A percentile compares a stretch with the other conserved stretches of the same genome.
phyloP scores from a whole-genome alignment of 2,113 vertebrate genomes.

The Tinamus guttatus region DNA sequence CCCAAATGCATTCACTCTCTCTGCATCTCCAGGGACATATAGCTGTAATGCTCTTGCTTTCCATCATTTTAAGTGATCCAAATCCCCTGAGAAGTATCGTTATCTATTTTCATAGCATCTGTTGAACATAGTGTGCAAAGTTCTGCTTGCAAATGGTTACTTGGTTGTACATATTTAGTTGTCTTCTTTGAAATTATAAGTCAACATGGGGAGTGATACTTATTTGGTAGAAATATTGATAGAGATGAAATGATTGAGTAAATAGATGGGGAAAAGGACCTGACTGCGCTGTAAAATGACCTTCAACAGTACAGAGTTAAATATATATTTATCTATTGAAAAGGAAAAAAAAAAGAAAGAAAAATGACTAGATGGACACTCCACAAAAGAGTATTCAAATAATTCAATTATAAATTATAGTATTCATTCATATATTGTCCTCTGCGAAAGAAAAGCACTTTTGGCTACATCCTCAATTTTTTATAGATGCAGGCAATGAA shows the following conservation, averaged over 20 bases:
- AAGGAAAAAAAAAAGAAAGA: neutral
- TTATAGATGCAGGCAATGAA: neutral
- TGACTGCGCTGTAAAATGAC: neutral
- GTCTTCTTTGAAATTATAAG: neutral
- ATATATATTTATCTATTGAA: neutral
- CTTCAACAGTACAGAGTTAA: neutral
- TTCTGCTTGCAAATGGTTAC: neutral
- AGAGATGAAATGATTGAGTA: neutral
- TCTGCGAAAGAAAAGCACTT: neutral
- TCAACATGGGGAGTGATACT: neutral
- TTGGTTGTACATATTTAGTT: neutral
- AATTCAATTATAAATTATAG: neutral
- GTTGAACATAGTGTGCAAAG: neutral
- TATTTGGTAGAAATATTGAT: neutral
- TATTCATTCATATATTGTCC: neutral
- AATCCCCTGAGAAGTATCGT: neutral
- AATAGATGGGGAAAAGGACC: neutral
- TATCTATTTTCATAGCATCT: neutral
- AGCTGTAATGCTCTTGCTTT: neutral
- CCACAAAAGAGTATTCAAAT: neutral
- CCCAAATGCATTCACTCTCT: neutral
- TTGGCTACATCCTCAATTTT: neutral
- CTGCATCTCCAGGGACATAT: neutral
- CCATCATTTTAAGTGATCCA: neutral
- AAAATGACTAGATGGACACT: neutral